Percentiles rank a stretch among this genome's conserved stretches.
These are phyloP conservation scores for Tyrannus savana DNA, from an alignment of 2,113 vertebrate species.

Conservation along the genomic window DNA sequence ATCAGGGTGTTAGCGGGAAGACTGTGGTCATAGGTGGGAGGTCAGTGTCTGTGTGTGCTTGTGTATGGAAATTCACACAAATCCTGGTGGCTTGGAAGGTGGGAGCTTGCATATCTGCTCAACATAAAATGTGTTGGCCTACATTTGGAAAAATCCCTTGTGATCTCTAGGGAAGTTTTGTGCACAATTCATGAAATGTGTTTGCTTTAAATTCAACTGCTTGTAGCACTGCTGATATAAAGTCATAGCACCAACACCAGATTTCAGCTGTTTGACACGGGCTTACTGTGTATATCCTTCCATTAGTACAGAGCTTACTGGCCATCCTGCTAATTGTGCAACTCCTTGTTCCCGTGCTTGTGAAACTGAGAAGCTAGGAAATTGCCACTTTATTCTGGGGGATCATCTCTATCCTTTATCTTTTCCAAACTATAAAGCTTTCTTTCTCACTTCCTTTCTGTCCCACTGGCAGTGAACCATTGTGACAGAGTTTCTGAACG, in stretches of 20 bases:
- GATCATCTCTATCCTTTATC: not conserved
- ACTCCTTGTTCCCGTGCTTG: not conserved
- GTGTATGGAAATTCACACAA: not conserved
- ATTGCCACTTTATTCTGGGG: not conserved
- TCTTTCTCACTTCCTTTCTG: not conserved
- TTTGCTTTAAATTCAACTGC: not conserved
- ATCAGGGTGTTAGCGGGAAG: not conserved
- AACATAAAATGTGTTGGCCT: not conserved
- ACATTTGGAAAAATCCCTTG: not conserved
- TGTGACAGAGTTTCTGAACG: not conserved
- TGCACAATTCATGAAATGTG: accelerated
- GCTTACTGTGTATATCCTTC: not conserved
- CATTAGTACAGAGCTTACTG: not conserved
- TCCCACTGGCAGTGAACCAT: not conserved
- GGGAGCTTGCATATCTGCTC: not conserved
- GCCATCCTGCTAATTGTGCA: not conserved
- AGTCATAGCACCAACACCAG: not conserved
- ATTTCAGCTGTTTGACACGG: not conserved
- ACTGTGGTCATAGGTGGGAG: not conserved
- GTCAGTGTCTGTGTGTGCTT: not conserved
- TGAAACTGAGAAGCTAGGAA: not conserved
- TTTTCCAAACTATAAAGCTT: not conserved
- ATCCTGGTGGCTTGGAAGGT: not conserved
- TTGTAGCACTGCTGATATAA: not conserved
- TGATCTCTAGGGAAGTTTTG: not conserved